Conservation (phyloP, 2,113 vertebrate species). For the Piaya cayana region DNA sequence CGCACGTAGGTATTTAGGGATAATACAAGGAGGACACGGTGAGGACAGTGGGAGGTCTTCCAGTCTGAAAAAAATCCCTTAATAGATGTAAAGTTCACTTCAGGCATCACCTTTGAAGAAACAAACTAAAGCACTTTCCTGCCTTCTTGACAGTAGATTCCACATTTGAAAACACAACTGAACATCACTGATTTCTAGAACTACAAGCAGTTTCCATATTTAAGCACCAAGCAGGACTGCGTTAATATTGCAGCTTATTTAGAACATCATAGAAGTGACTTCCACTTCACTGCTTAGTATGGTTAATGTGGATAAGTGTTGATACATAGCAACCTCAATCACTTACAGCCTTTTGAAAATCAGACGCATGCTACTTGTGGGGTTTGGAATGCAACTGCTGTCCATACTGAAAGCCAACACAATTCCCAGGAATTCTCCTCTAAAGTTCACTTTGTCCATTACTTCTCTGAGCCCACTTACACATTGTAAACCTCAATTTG, state of each 20-base stretch:
- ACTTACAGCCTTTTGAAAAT: neutral
- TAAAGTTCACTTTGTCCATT: neutral
- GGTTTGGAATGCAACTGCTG: neutral
- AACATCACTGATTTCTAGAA: neutral
- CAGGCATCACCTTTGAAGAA: neutral
- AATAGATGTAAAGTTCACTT: neutral
- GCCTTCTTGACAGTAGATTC: neutral
- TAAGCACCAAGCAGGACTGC: neutral
- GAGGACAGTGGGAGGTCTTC: neutral
- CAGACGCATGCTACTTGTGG: neutral
- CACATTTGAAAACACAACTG: neutral
- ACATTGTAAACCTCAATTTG: neutral
- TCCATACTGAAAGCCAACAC: neutral
- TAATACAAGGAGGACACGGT: neutral
- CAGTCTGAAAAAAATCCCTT: neutral
- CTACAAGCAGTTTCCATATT: neutral
- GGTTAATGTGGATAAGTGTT: neutral
- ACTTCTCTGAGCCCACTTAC: neutral
- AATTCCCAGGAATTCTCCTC: neutral
- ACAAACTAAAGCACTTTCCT: neutral
- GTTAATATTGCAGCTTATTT: neutral
- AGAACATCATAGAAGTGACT: neutral
- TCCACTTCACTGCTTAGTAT: neutral
- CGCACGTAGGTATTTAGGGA: neutral
- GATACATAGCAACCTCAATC: accelerated